Evolutionary conservation across 2,888 invertebrate species (phyloP).

Genomic region (Cheilosia impressa): DNA sequence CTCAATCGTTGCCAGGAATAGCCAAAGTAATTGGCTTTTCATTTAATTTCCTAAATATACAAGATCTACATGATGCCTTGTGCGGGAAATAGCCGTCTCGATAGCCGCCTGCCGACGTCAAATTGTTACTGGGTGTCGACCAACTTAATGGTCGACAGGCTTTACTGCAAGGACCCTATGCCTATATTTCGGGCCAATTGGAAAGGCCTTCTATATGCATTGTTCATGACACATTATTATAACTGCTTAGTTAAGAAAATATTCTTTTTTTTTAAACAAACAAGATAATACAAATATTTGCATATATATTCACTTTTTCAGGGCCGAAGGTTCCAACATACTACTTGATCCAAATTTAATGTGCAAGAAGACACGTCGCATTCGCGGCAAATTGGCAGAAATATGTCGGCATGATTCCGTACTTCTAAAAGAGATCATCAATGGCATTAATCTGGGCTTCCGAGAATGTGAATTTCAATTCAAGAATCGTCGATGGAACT

Average conservation of each 20-base stretch:
- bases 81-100: too few species aligned
- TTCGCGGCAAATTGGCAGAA: slow-evolving; percentile 90
- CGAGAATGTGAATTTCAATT: slow-evolving; percentile 95
- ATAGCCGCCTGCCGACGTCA: too few species aligned
- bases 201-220: too few species aligned
- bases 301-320: slow-evolving; percentile 79
- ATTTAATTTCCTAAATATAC: too few species aligned
- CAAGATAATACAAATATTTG: background rate
- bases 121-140: too few species aligned
- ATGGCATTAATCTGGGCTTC: slow-evolving; percentile 92
- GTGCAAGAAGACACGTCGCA: slow-evolving; percentile 92
- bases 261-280: background rate
- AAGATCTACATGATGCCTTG: too few species aligned
- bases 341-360: slow-evolving; percentile 95
- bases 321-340: slow-evolving; percentile 93
- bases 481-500: slow-evolving; percentile 94
- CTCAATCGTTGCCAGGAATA: too few species aligned
- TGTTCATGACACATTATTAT: too few species aligned
- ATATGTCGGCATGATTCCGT: slow-evolving; percentile 93
- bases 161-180: too few species aligned
- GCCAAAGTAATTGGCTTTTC: too few species aligned
- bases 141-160: too few species aligned
- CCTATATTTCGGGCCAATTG: too few species aligned
- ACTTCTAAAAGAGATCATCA: slow-evolving; percentile 92
- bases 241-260: background rate